A percentile compares a stretch with the other conserved stretches of the same genome.
phyloP scores from a whole-genome alignment of 2,888 invertebrate species.

The Luperina nickerlii region DNA sequence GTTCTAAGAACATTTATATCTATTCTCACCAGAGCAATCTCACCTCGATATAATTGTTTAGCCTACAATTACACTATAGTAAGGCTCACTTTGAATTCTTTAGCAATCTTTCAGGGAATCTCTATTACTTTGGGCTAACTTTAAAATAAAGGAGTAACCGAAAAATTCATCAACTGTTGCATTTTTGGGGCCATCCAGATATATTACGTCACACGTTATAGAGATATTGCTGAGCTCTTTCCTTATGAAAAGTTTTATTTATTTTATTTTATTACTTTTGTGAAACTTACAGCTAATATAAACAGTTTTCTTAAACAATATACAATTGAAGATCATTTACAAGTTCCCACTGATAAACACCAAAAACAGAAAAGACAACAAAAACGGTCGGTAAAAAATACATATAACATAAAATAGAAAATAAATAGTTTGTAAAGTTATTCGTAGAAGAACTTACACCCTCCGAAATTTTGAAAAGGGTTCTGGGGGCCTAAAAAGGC shows the following conservation, averaged over 20 bases:
- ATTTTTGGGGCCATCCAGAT: not conserved
- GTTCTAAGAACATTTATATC: slow-evolving; percentile 34
- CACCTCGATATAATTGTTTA: slow-evolving; percentile 9
- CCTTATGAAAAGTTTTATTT: not conserved
- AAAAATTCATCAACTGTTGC: not conserved
- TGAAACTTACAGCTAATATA: too few relatives aligned
- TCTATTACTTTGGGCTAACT: not conserved
- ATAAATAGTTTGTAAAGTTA: too few relatives aligned
- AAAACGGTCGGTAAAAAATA: too few relatives aligned
- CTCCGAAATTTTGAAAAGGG: too few relatives aligned
- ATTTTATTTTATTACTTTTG: too few relatives aligned
- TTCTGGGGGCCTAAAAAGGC: too few relatives aligned
- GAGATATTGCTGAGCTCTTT: not conserved
- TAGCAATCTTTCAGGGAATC: not conserved
- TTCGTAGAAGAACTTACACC: not conserved
- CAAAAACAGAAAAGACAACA: too few relatives aligned
- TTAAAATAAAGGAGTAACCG: not conserved
- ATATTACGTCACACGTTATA: too few relatives aligned
- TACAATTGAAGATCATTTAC: too few relatives aligned
- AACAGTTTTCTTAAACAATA: too few relatives aligned
- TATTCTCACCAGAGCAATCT: slow-evolving; percentile 23
- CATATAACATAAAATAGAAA: too few relatives aligned
- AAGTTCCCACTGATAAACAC: too few relatives aligned
- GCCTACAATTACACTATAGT: not conserved
- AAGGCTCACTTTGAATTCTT: slow-evolving; percentile 6